phyloP scores from a whole-genome alignment of 30 jellyfish, hydroid and myxozoan species.

The Phacellophora camtschatica region DNA sequence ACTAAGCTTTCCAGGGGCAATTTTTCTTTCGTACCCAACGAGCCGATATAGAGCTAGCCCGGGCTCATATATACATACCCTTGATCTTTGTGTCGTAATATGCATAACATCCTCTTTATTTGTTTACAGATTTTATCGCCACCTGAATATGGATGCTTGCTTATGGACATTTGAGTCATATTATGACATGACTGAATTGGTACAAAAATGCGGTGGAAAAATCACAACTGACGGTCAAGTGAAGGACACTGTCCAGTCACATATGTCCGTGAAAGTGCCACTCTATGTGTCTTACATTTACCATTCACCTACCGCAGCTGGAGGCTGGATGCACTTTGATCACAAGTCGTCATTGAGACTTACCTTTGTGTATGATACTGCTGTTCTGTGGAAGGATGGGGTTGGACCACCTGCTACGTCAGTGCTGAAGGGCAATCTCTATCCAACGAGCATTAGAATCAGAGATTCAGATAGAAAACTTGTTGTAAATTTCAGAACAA shows the following conservation, averaged over 20 bases:
- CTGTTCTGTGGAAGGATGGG: conserved; percentile 92
- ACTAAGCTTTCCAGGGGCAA: too few species aligned
- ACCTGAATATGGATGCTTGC: conserved; percentile 88
- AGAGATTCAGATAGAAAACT: conserved; percentile 80
- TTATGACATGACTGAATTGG: conserved; percentile 92
- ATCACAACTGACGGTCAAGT: conserved; percentile 88
- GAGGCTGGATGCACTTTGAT: conserved; percentile 87
- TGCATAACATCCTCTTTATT: too few species aligned
- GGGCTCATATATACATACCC: too few species aligned
- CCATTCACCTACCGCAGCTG: conserved; percentile 85
- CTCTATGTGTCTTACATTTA: conserved; percentile 86
- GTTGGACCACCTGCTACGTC: conserved; percentile 87
- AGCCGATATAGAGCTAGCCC: too few species aligned
- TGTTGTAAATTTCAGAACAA: conserved; percentile 87
- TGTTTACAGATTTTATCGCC: conserved; percentile 90
- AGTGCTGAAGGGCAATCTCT: conserved; percentile 78
- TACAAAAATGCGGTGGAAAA: conserved; percentile 89
- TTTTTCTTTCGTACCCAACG: too few species aligned
- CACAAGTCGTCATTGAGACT: conserved; percentile 83
- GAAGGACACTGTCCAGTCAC: conserved; percentile 85
- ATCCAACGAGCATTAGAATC: conserved; percentile 84
- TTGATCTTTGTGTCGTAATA: too few species aligned
- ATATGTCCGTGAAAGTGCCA: conserved; percentile 84
- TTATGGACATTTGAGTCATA: conserved; percentile 93
- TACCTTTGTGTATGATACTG: conserved; percentile 92